A percentile compares a stretch with the other conserved stretches of the same genome.
phyloP scores from a whole-genome alignment of 2,797 vertebrate genomes.

The Sebastes miniatus region DNA sequence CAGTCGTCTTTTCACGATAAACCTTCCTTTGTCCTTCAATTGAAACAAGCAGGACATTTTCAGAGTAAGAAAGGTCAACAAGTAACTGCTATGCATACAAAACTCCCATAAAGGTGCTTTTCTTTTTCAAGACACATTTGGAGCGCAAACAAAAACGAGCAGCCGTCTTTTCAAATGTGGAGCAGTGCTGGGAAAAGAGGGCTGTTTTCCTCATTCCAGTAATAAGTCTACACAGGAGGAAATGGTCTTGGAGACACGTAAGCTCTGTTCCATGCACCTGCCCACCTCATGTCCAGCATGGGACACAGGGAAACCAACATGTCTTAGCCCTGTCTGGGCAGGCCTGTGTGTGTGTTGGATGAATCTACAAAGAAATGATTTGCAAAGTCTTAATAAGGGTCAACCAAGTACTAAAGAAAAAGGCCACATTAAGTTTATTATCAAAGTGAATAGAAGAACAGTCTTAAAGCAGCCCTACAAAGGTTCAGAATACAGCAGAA shows the following conservation, averaged over 20 bases:
- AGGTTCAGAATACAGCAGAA: background rate
- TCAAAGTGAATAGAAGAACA: background rate
- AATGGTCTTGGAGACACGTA: background rate
- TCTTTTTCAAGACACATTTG: background rate
- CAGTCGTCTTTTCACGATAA: background rate
- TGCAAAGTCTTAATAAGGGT: background rate
- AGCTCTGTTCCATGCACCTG: background rate
- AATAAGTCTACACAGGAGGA: background rate
- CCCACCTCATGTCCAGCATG: background rate
- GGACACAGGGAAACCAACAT: background rate
- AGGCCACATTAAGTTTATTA: background rate
- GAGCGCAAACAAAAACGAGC: background rate
- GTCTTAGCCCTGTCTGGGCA: background rate
- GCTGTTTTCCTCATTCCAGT: constrained; percentile 14
- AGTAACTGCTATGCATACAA: background rate
- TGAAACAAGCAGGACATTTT: background rate
- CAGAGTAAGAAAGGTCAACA: background rate
- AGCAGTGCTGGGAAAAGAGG: background rate
- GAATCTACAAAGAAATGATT: background rate
- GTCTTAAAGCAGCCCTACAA: background rate
- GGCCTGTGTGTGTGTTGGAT: background rate
- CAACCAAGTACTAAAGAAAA: background rate
- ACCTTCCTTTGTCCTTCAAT: background rate
- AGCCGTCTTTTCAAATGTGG: background rate
- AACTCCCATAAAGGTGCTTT: background rate